phyloP scores from a whole-genome alignment of 2,113 vertebrate genomes.

The Hyperoodon ampullatus region DNA sequence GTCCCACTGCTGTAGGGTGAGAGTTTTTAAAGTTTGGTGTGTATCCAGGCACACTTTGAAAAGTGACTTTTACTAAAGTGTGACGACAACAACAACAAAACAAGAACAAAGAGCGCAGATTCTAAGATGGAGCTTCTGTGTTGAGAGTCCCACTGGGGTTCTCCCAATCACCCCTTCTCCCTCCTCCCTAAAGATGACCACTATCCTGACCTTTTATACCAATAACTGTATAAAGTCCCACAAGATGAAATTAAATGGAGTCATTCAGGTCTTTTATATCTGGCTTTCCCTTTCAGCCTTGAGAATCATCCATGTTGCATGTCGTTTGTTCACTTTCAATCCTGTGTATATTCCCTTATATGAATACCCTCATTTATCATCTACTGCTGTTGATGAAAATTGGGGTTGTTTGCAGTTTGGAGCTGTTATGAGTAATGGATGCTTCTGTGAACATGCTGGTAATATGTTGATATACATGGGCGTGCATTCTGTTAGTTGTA shows the following conservation, averaged over 20 bases:
- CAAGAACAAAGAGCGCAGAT: not conserved
- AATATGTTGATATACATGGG: fast-evolving
- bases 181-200: not conserved
- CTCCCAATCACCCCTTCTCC: fast-evolving
- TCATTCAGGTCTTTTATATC: no score
- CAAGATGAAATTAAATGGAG: not conserved
- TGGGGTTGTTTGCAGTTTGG: not conserved
- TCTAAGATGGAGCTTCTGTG: fast-evolving
- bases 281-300: not conserved
- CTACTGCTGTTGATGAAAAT: not conserved
- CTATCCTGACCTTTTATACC: not conserved
- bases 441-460: not conserved
- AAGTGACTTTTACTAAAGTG: not conserved
- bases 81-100: no score
- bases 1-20: not conserved
- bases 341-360: fast-evolving
- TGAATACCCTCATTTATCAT: not conserved
- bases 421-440: not conserved
- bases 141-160: not conserved
- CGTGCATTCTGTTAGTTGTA: fast-evolving
- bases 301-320: not conserved
- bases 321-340: not conserved
- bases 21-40: not conserved
- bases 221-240: not conserved
- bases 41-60: not conserved